Percentiles rank a stretch among this genome's conserved stretches.
phyloP scores from a whole-genome alignment of 2,797 vertebrate species.

The Leontocebus nigricollis region DNA sequence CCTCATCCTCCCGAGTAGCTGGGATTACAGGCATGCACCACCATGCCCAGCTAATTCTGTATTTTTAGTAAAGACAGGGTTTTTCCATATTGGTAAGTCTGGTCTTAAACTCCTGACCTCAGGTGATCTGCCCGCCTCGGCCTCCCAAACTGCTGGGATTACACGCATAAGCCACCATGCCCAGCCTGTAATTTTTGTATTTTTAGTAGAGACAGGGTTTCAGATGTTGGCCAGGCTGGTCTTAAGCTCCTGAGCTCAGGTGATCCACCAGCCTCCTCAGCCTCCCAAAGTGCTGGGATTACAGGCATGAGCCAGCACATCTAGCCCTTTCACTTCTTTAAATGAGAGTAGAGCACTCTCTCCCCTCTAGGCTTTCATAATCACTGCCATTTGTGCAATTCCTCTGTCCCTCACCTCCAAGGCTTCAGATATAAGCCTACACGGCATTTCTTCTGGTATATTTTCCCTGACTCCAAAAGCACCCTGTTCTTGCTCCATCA shows the following conservation, averaged over 20 bases:
- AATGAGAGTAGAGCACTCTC: neutral
- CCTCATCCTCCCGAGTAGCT: neutral
- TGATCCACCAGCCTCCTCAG: too few species aligned
- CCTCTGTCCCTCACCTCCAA: neutral
- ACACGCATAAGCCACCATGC: neutral
- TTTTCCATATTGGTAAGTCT: neutral
- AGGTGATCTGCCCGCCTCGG: rapidly evolving
- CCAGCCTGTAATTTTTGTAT: too few species aligned
- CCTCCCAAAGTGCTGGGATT: too few species aligned
- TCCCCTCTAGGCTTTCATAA: neutral
- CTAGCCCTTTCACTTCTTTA: neutral
- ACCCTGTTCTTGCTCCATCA: neutral
- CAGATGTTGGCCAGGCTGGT: too few species aligned
- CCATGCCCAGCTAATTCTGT: neutral
- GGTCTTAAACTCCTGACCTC: neutral
- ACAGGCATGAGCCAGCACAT: too few species aligned
- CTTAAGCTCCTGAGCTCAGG: too few species aligned
- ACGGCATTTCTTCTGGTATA: neutral
- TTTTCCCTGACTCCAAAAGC: neutral
- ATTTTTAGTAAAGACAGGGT: neutral
- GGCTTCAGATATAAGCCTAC: neutral
- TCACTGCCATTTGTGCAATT: neutral
- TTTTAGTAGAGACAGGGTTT: too few species aligned
- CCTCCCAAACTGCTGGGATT: neutral
- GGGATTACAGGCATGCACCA: neutral